Evolutionary conservation across 2,888 invertebrate species (phyloP).

Genomic region (Yponomeuta sedellus): DNA sequence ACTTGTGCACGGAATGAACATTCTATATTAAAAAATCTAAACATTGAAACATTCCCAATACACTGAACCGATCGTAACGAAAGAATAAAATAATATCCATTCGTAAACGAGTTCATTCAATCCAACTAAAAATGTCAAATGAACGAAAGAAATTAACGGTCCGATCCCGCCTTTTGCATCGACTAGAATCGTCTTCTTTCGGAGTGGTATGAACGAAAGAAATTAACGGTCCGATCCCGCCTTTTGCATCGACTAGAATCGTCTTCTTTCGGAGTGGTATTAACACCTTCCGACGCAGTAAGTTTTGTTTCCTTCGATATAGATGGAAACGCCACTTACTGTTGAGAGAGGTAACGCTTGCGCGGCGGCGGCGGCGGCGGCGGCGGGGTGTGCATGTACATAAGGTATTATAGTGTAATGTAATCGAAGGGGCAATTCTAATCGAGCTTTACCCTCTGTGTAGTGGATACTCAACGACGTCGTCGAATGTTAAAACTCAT

Average conservation of each 20-base stretch:
- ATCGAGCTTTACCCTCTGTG: conserved; percentile 22
- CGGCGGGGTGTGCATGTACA: background rate
- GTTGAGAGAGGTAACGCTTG: too few species aligned
- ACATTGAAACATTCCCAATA: too few species aligned
- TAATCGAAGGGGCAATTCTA: conserved; percentile 16
- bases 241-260: background rate
- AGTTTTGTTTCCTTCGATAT: background rate
- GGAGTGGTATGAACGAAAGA: background rate
- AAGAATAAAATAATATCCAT: too few species aligned
- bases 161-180: background rate
- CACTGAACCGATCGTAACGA: too few species aligned
- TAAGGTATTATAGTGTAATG: background rate
- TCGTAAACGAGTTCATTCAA: too few species aligned
- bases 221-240: background rate
- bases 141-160: too few species aligned
- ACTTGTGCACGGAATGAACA: too few species aligned
- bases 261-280: background rate
- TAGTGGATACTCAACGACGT: conserved; percentile 12
- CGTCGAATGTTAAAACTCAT: conserved; percentile 18
- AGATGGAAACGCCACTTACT: too few species aligned
- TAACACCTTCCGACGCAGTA: background rate
- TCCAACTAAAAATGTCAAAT: too few species aligned
- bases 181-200: background rate
- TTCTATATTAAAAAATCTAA: too few species aligned
- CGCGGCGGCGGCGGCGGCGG: conserved; percentile 19